Percentiles rank a stretch among this genome's conserved stretches.
These are phyloP conservation scores for Apotomis capreana DNA, from an alignment of 2,888 invertebrate species.

Conservation along the genomic window DNA sequence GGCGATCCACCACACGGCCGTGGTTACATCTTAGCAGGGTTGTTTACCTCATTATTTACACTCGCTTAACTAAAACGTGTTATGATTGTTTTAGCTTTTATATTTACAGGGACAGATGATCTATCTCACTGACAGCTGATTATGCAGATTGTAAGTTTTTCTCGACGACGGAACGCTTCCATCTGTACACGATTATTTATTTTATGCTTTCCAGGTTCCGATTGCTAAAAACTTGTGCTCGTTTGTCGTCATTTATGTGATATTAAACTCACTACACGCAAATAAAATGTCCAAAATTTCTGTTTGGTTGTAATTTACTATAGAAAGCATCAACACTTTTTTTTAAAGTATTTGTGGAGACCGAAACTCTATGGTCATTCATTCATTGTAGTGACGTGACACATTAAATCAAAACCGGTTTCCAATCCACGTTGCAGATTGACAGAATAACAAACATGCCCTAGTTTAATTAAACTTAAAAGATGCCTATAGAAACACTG, in stretches of 20 bases:
- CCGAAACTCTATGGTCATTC: conserved; percentile 69
- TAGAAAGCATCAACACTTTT: conserved; percentile 84
- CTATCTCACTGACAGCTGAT: conserved; percentile 84
- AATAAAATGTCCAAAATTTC: conserved; percentile 77
- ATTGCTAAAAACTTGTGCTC: conserved; percentile 62
- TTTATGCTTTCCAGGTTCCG: conserved; percentile 59
- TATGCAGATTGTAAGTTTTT: conserved; percentile 84
- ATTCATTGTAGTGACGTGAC: conserved; percentile 56
- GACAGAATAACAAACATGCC: not conserved
- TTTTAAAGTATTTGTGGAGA: conserved; percentile 72
- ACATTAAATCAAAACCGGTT: conserved; percentile 41
- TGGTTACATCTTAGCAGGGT: conserved; percentile 72
- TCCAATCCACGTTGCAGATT: conserved; percentile 36
- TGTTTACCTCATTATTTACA: conserved; percentile 73
- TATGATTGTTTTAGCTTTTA: conserved; percentile 80
- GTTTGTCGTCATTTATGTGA: conserved; percentile 72
- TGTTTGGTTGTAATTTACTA: conserved; percentile 82
- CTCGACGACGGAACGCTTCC: conserved; percentile 78
- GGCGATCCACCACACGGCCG: conserved; percentile 59
- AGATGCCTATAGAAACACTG: not conserved
- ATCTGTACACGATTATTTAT: conserved; percentile 70
- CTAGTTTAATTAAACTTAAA: conserved; percentile 6
- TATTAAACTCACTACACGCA: conserved; percentile 70
- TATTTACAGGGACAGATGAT: conserved; percentile 84
- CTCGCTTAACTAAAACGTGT: conserved; percentile 68